Conservation (phyloP, 2,888 invertebrate genomes). For the Polydrusus pterygomalis region DNA sequence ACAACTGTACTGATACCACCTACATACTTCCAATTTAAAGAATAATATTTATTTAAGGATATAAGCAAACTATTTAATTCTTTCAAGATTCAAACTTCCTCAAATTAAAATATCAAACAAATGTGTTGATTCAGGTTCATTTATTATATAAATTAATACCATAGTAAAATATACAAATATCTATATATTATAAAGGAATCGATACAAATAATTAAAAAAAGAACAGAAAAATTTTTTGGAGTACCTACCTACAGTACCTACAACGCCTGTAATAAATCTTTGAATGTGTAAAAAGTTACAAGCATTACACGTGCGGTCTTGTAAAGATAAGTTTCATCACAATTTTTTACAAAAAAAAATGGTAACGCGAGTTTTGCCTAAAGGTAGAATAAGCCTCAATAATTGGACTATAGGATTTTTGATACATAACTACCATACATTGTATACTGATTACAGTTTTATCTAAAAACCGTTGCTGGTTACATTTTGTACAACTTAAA, state of each 20-base stretch:
- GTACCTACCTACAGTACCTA: too few relatives aligned
- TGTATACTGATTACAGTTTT: conserved; percentile 6
- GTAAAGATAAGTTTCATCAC: too few relatives aligned
- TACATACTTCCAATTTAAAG: too few relatives aligned
- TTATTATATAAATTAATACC: conserved; percentile 40
- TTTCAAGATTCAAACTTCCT: background rate
- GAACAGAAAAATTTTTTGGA: background rate
- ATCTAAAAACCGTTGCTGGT: conserved; percentile 11
- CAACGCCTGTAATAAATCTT: too few relatives aligned
- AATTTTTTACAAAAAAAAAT: too few relatives aligned
- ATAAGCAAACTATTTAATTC: background rate
- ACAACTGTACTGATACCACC: too few relatives aligned
- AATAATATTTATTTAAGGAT: conserved; percentile 8
- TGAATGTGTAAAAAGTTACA: background rate
- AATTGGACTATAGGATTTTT: too few relatives aligned
- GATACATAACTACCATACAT: too few relatives aligned
- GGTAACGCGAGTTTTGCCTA: background rate
- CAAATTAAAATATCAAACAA: conserved; percentile 5
- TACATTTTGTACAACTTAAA: conserved; percentile 36
- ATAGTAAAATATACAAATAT: conserved; percentile 45
- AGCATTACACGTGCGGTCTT: too few relatives aligned
- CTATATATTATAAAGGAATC: conserved; percentile 41
- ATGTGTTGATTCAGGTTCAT: background rate
- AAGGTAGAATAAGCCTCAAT: background rate
- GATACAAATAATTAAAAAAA: conserved; percentile 20